Evolutionary conservation across 2,797 vertebrate genomes (phyloP).

Genomic region (Oreortyx pictus): DNA sequence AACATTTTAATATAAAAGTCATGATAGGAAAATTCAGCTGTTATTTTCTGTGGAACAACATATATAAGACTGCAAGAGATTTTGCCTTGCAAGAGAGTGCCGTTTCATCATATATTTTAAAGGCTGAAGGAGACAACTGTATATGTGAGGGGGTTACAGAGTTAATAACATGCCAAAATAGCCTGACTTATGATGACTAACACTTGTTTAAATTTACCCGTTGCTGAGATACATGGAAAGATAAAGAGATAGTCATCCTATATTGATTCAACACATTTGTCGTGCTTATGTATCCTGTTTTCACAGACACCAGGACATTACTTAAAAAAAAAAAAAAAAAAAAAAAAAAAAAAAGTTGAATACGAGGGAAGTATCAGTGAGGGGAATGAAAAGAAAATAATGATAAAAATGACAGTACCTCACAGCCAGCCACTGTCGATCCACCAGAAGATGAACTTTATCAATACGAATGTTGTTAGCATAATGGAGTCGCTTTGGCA

Average conservation of each 20-base stretch:
- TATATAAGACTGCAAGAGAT: background rate
- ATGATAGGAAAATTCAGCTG: background rate
- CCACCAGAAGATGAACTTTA: slow-evolving; percentile 88
- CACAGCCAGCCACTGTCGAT: slow-evolving; percentile 86
- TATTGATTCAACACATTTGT: background rate
- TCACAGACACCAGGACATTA: background rate
- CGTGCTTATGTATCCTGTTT: background rate
- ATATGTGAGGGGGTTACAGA: background rate
- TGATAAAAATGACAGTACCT: slow-evolving; percentile 74
- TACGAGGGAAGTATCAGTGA: background rate
- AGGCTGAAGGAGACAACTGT: background rate
- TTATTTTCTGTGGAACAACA: background rate
- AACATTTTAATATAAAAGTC: background rate
- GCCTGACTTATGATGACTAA: slow-evolving; percentile 22
- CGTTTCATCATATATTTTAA: background rate
- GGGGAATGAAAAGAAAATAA: background rate
- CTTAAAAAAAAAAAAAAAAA: background rate
- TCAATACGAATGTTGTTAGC: slow-evolving; percentile 90
- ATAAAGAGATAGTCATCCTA: background rate
- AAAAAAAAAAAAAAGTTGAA: background rate
- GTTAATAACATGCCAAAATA: background rate
- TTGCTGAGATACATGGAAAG: background rate
- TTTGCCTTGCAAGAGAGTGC: background rate
- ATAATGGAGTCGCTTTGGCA: slow-evolving; percentile 93
- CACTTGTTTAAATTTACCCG: background rate